Conservation (phyloP, 2,888 invertebrate species). For the Euproctis similis region DNA sequence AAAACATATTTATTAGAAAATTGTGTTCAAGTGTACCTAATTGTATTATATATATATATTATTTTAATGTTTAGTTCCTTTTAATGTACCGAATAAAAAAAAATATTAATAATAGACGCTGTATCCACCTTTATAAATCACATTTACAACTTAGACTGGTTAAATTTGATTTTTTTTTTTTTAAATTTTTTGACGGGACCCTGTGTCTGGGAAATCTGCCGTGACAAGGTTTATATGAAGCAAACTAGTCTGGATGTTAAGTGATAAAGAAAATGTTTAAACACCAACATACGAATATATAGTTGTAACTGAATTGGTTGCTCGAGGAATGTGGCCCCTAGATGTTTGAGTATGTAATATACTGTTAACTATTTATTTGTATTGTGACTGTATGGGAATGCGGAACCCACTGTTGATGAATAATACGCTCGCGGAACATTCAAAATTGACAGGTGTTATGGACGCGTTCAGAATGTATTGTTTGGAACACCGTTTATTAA, state of each 20-base stretch:
- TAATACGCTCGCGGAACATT: too few species aligned
- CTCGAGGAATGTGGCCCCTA: constrained; percentile 60
- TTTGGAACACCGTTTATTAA: too few species aligned
- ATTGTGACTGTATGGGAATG: constrained; percentile 52
- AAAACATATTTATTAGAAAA: constrained; percentile 22
- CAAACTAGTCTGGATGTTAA: constrained; percentile 37
- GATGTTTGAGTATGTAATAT: constrained; percentile 53
- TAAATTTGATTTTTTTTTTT: constrained; percentile 22
- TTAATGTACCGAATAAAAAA: constrained; percentile 26
- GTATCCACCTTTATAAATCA: constrained; percentile 31
- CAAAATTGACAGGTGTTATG: too few species aligned
- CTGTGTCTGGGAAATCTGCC: constrained; percentile 41
- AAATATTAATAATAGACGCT: constrained; percentile 24
- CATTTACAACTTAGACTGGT: too few species aligned
- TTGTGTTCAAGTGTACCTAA: constrained; percentile 47
- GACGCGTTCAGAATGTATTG: too few species aligned
- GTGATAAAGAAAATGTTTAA: constrained; percentile 36
- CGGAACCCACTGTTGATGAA: too few species aligned
- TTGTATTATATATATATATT: constrained; percentile 37
- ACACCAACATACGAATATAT: constrained; percentile 52
- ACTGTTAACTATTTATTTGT: constrained; percentile 63
- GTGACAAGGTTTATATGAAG: constrained; percentile 29
- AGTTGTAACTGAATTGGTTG: constrained; percentile 46
- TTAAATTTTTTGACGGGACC: too few species aligned
- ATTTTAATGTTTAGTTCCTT: constrained; percentile 35